phyloP scores from a whole-genome alignment of 2,113 vertebrate genomes.

The Albula glossodonta region DNA sequence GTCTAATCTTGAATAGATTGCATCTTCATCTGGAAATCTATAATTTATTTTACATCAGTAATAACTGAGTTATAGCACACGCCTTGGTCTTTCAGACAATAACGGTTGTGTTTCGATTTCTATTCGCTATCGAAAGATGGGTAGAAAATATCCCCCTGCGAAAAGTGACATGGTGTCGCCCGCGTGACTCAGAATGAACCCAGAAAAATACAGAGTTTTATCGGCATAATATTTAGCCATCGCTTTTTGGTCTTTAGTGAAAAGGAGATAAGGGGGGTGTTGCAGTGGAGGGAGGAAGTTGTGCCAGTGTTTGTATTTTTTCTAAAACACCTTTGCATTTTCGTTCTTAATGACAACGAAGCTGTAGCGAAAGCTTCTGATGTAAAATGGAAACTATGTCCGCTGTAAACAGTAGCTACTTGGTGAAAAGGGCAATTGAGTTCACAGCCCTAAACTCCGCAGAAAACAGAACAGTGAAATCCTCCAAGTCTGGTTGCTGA shows the following conservation, averaged over 20 bases:
- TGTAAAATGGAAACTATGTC: conserved; percentile 47
- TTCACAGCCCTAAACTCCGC: conserved; percentile 30
- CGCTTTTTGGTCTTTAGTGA: neutral
- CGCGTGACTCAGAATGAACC: conserved; percentile 36
- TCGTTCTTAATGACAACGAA: neutral
- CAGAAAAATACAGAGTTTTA: conserved; percentile 32
- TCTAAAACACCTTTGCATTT: neutral
- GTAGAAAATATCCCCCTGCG: conserved; percentile 26
- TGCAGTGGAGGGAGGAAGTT: conserved; percentile 28
- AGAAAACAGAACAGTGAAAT: conserved; percentile 49
- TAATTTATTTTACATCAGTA: neutral
- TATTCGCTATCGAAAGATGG: conserved; percentile 11
- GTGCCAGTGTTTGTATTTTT: no score
- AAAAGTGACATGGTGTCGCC: conserved; percentile 37
- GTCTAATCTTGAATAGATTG: conserved; percentile 23
- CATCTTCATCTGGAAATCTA: neutral
- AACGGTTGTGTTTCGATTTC: conserved; percentile 5
- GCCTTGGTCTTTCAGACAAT: neutral
- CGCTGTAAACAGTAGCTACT: conserved; percentile 45
- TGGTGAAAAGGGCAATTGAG: conserved; percentile 43
- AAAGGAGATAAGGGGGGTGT: neutral
- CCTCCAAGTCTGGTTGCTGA: no score
- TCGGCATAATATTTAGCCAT: conserved; percentile 16
- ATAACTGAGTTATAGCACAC: neutral
- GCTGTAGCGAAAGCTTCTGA: conserved; percentile 42